A percentile compares a stretch with the other conserved stretches of the same genome.
These are phyloP conservation scores for Gryon sp. DNA, from an alignment of 1,140 invertebrate species.

Conservation along the genomic window DNA sequence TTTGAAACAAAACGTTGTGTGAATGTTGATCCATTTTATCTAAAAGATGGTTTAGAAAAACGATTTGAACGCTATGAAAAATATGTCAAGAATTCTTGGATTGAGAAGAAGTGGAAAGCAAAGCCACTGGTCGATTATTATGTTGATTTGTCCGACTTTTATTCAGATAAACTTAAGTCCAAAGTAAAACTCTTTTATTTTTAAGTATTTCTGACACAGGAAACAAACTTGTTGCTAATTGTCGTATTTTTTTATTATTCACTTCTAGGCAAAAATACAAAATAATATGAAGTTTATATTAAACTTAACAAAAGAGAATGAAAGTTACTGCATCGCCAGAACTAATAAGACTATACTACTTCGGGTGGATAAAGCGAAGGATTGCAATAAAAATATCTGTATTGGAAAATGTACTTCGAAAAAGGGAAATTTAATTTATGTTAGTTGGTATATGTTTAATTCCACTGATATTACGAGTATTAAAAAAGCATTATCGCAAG, in stretches of 20 bases:
- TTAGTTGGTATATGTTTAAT: conserved; percentile 17
- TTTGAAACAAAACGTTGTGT: conserved; percentile 11
- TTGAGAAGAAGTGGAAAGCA: conserved; percentile 24
- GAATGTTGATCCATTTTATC: neutral
- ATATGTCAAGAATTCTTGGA: neutral
- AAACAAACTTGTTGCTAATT: neutral
- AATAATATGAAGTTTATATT: conserved; percentile 22
- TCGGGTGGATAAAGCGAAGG: conserved; percentile 14
- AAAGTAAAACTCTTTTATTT: conserved; percentile 6
- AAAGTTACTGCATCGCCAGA: conserved; percentile 34
- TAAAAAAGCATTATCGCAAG: conserved; percentile 4
- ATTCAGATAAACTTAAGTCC: neutral
- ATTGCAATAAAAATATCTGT: conserved; percentile 26
- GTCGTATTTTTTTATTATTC: neutral
- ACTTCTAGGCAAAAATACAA: conserved; percentile 1
- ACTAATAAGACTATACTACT: conserved; percentile 26
- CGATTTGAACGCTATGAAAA: conserved; percentile 18
- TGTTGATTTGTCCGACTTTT: conserved; percentile 11
- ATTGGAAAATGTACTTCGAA: conserved; percentile 15
- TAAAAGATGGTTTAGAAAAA: neutral
- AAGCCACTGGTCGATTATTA: conserved; percentile 9
- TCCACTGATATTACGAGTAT: neutral
- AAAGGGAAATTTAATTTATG: neutral
- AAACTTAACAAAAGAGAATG: conserved; percentile 13
- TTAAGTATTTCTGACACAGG: neutral